phyloP scores from a whole-genome alignment of 1,140 invertebrate species.

The Tetramorium parvispinum region DNA sequence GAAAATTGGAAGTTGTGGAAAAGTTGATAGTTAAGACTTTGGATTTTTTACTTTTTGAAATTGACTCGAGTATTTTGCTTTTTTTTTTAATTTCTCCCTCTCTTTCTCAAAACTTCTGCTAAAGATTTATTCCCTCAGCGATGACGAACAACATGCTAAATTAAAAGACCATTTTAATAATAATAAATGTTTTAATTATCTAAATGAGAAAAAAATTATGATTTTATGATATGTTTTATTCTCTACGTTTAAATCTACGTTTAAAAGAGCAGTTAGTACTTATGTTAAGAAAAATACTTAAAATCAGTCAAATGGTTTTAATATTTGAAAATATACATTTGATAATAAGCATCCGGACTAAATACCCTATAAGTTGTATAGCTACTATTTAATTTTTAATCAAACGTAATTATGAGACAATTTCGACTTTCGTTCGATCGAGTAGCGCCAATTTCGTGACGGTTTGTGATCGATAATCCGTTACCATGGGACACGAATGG shows the following conservation, averaged over 20 bases:
- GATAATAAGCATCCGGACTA: neutral
- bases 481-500: slow-evolving; percentile 72
- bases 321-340: neutral
- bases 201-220: neutral
- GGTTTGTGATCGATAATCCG: slow-evolving; percentile 62
- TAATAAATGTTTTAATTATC: neutral
- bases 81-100: neutral
- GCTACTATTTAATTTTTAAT: slow-evolving; percentile 27
- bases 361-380: neutral
- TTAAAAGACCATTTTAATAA: slow-evolving; percentile 4
- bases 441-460: slow-evolving; percentile 27
- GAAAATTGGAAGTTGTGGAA: neutral
- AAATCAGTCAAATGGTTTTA: neutral
- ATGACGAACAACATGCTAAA: neutral
- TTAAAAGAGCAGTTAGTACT: neutral
- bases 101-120: neutral
- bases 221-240: neutral
- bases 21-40: neutral
- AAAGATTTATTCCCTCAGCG: neutral
- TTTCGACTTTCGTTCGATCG: slow-evolving; percentile 31
- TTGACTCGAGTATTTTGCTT: neutral
- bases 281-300: neutral
- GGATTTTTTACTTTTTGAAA: neutral
- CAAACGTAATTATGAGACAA: neutral
- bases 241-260: neutral